These are phyloP conservation scores for Drosophila micromelanica DNA, from an alignment of 1,140 invertebrate genomes.

Conservation along the genomic window DNA sequence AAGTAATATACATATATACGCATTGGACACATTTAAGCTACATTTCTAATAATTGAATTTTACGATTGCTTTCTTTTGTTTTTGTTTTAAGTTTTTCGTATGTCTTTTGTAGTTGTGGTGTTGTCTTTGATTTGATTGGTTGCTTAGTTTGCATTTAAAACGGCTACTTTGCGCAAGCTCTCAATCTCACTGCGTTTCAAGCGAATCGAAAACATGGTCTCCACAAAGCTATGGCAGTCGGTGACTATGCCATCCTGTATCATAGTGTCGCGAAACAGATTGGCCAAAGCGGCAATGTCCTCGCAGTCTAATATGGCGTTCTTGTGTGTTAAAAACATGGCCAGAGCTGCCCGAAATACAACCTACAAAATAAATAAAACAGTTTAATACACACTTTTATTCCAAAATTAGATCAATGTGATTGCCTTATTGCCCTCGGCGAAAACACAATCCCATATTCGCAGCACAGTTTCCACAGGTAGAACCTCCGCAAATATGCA, in stretches of 20 bases:
- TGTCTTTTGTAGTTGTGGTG: conserved; percentile 27
- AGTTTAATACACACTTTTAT: background rate
- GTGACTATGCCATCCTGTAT: conserved; percentile 88
- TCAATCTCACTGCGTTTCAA: conserved; percentile 87
- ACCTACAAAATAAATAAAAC: conserved; percentile 61
- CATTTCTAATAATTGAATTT: conserved; percentile 78
- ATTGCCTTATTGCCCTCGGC: conserved; percentile 94
- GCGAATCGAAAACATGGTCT: conserved; percentile 89
- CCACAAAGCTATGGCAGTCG: conserved; percentile 92
- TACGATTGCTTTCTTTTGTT: conserved; percentile 74
- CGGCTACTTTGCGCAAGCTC: conserved; percentile 85
- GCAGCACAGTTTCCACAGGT: conserved; percentile 94
- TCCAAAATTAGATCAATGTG: background rate
- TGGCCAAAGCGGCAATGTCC: conserved; percentile 89
- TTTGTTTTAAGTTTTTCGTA: conserved; percentile 48
- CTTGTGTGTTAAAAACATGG: conserved; percentile 90
- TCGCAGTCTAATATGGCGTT: conserved; percentile 88
- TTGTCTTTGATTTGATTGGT: conserved; percentile 10
- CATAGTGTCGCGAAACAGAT: conserved; percentile 89
- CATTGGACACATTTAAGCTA: conserved; percentile 69
- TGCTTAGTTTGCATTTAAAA: conserved; percentile 78
- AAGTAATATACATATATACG: conserved; percentile 37
- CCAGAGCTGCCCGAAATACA: conserved; percentile 91
- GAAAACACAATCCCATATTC: conserved; percentile 98
- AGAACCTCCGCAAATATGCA: conserved; percentile 96